A percentile compares a stretch with the other conserved stretches of the same genome.
Evolutionary conservation across 2,888 invertebrate genomes (phyloP).

Genomic region (Macrophya annulata): DNA sequence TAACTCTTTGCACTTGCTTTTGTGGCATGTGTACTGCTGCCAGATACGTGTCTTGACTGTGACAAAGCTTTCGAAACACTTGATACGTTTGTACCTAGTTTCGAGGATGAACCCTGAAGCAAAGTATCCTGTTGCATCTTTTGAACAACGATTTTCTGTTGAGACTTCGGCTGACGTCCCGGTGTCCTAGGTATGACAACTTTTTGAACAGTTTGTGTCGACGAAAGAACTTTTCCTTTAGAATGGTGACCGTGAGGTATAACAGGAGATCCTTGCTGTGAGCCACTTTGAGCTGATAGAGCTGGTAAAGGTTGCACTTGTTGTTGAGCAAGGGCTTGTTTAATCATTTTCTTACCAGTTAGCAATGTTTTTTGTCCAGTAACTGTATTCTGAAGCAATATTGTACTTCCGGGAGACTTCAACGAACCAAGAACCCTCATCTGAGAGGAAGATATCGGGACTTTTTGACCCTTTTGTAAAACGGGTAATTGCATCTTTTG

Average conservation of each 20-base stretch:
- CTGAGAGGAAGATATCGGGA: slow-evolving; percentile 74
- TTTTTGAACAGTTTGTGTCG: slow-evolving; percentile 63
- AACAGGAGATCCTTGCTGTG: slow-evolving; percentile 60
- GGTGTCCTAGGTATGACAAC: slow-evolving; percentile 65
- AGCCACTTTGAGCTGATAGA: slow-evolving; percentile 62
- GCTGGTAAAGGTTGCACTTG: slow-evolving; percentile 59
- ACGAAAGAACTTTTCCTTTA: slow-evolving; percentile 50
- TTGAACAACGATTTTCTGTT: slow-evolving; percentile 68
- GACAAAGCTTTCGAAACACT: slow-evolving; percentile 55
- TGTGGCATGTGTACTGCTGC: slow-evolving; percentile 45
- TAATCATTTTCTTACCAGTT: slow-evolving; percentile 67
- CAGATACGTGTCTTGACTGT: slow-evolving; percentile 58
- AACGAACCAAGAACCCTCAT: slow-evolving; percentile 71
- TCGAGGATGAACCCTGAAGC: slow-evolving; percentile 54
- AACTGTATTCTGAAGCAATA: slow-evolving; percentile 68
- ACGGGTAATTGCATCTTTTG: slow-evolving; percentile 70
- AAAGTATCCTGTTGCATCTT: slow-evolving; percentile 54
- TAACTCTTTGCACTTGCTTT: slow-evolving; percentile 59
- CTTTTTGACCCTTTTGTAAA: slow-evolving; percentile 76
- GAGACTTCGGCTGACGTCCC: slow-evolving; percentile 66
- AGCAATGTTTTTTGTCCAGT: slow-evolving; percentile 63
- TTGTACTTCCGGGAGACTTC: slow-evolving; percentile 77
- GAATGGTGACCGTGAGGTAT: slow-evolving; percentile 62
- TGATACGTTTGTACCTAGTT: slow-evolving; percentile 52
- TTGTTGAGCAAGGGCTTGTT: slow-evolving; percentile 66